Evolutionary conservation across 2,888 invertebrate species (phyloP).

Genomic region (Lasiommata megera): DNA sequence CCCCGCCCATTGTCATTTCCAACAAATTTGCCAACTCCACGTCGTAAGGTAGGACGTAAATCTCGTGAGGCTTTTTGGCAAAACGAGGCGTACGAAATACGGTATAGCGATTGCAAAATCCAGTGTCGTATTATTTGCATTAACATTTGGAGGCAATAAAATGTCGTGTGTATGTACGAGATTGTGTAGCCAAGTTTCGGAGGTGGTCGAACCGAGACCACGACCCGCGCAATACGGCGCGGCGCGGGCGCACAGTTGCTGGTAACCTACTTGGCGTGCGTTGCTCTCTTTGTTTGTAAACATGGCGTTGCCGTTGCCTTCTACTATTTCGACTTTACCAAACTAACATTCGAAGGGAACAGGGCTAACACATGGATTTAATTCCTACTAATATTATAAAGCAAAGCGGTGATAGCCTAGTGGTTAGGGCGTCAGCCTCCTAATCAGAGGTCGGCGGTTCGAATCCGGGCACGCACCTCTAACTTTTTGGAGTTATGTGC

Average conservation of each 20-base stretch:
- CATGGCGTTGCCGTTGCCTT: constrained; percentile 59
- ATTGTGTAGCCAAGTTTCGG: constrained; percentile 27
- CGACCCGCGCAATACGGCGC: constrained; percentile 74
- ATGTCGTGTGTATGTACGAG: constrained; percentile 23
- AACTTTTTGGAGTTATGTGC: no score
- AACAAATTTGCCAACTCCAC: no score
- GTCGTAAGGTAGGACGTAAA: not conserved
- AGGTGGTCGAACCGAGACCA: constrained; percentile 49
- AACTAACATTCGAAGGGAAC: not conserved
- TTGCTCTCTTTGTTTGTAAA: constrained; percentile 82
- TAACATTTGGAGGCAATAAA: constrained; percentile 12
- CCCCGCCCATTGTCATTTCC: no score
- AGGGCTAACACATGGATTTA: no score
- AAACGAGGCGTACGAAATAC: constrained; percentile 4
- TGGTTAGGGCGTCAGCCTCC: no score
- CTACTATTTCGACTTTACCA: constrained; percentile 36
- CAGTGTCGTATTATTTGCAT: constrained; percentile 11
- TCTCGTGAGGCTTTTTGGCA: not conserved
- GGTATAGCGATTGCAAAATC: constrained; percentile 19
- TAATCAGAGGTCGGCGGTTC: no score
- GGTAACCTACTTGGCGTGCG: constrained; percentile 78
- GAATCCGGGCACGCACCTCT: no score
- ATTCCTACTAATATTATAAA: no score
- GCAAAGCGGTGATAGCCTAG: no score
- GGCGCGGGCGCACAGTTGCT: constrained; percentile 46